Base-by-base conservation (phyloP, 2,888 invertebrate species). In the Macrophya annulata region DNA sequence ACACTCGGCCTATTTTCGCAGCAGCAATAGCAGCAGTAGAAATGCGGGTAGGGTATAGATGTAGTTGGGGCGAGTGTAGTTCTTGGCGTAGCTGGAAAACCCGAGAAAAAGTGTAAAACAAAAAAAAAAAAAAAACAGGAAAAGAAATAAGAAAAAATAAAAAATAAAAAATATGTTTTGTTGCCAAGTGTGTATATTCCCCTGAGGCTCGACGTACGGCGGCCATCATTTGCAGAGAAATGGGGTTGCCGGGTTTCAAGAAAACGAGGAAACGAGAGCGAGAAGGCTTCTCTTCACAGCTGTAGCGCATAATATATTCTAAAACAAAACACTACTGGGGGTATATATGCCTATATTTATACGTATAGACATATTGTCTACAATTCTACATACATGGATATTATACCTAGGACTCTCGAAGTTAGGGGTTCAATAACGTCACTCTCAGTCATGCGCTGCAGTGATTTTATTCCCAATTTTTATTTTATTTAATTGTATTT, bases 121-220 rank as follows among this genome's bases (percentile, higher is more conserved):
- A 12, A 25, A 68, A 12, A 12, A 45, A 25, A 79, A 72, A 45
- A 43, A 31, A 40, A 62, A n/a, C n/a, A n/a, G n/a, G n/a, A 62
- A 77, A 84, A 87, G 84, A 86, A 84, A 86, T 79, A 72, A 45
- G 21, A 37, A 65, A 21, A n/a, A 37, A 0, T 15, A n/a, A 71
- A 79, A 86, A 84, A 86, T 59, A 85, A 86, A 89, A 86, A 88
- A 89, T 88, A 85, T 87, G 88, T 89, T 89, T 90, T 88, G 88
- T 88, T 86, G 86, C 87, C 88, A 87, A 90, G 86, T 85, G 87
- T 85, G 43, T 31, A 45, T 74, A 62, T 31, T 45, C 79, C 84
- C 71, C 81, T 43, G 62, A 12, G 76, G 48, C 48, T 62, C 4
- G 81, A 43, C 74, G 9, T 74, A 9, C 59, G 37, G 21, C 37